Conservation (phyloP, 1,140 invertebrate species). For the Ericerus pela region DNA sequence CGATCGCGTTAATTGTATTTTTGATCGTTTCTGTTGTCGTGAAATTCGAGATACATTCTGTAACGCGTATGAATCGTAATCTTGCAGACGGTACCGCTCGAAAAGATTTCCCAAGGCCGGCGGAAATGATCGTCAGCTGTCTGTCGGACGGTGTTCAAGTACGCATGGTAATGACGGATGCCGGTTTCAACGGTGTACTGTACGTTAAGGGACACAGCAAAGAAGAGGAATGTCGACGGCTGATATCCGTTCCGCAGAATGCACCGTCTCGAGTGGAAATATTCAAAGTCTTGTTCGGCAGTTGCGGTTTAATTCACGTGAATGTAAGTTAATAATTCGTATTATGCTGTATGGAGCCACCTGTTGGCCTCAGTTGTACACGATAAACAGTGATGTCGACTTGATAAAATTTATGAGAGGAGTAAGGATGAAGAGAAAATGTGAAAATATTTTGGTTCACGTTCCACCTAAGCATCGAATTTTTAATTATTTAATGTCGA, state of each 20-base stretch:
- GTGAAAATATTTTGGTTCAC: too few relatives aligned
- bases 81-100: background rate
- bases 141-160: conserved; percentile 82
- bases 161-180: conserved; percentile 57
- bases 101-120: conserved; percentile 66
- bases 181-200: conserved; percentile 76
- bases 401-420: too few relatives aligned
- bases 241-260: conserved; percentile 54
- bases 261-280: conserved; percentile 52
- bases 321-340: conserved; percentile 60
- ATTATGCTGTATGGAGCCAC: too few relatives aligned
- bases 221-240: conserved; percentile 69
- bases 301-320: conserved; percentile 76
- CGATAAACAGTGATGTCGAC: too few relatives aligned
- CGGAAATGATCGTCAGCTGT: conserved; percentile 70
- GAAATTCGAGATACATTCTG: background rate
- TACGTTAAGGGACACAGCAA: conserved; percentile 91
- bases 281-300: conserved; percentile 83
- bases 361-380: too few relatives aligned
- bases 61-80: too few relatives aligned
- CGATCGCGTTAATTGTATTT: too few relatives aligned
- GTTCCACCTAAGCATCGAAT: too few relatives aligned
- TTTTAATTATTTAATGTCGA: too few relatives aligned
- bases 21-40: background rate
- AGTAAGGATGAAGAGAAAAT: too few relatives aligned